Evolutionary conservation across 1,140 invertebrate genomes (phyloP).

Genomic region (Heliothis subflexa): DNA sequence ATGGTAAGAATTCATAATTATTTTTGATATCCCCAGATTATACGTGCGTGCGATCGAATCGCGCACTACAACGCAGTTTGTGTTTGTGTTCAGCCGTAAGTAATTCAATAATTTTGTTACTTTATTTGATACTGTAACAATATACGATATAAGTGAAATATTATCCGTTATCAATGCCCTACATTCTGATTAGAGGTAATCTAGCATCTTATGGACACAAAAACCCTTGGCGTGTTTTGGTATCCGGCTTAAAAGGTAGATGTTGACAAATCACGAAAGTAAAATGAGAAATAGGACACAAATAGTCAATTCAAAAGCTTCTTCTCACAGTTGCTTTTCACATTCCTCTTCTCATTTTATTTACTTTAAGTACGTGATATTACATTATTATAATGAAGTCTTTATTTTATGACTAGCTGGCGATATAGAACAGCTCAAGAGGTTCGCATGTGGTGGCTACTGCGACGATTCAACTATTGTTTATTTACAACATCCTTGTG

Average conservation of each 20-base stretch:
- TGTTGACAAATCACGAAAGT: conserved; percentile 55
- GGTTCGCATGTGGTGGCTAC: conserved; percentile 93
- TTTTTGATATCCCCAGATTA: neutral
- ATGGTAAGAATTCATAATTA: neutral
- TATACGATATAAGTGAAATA: conserved; percentile 44
- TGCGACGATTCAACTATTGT: conserved; percentile 93
- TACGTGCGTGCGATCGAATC: neutral
- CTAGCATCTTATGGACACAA: conserved; percentile 93
- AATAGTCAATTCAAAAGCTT: conserved; percentile 4
- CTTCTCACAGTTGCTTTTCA: conserved; percentile 15
- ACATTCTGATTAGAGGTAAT: conserved; percentile 95
- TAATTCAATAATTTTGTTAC: conserved; percentile 38
- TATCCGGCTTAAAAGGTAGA: conserved; percentile 93
- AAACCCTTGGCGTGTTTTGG: conserved; percentile 94
- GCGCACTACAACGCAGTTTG: conserved; percentile 34
- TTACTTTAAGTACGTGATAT: conserved; percentile 34
- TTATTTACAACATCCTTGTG: conserved; percentile 94
- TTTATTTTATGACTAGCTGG: conserved; percentile 87
- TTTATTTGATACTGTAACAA: conserved; percentile 27
- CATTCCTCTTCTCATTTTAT: conserved; percentile 57
- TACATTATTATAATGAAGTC: conserved; percentile 5
- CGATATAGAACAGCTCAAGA: conserved; percentile 92
- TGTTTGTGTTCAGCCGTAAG: conserved; percentile 44
- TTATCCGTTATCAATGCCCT: conserved; percentile 90
- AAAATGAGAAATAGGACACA: conserved; percentile 55